Base-by-base conservation (phyloP, 2,888 invertebrate species). In the Theretra japonica region DNA sequence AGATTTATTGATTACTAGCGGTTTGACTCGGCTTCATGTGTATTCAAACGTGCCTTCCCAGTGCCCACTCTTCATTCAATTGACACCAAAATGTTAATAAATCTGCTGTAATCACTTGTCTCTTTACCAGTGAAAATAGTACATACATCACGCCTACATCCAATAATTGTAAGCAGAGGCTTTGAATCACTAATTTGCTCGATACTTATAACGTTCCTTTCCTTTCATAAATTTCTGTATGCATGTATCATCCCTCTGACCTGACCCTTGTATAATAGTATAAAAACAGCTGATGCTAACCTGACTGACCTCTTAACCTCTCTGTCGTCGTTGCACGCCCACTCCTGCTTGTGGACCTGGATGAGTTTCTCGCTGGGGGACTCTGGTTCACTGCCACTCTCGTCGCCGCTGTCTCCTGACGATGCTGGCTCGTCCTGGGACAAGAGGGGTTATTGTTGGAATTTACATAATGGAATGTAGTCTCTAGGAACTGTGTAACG, bases 371-470 rank as follows among this genome's bases (percentile, higher is more conserved):
- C 94, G 68, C 89, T 88, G 0, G 94, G 94, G 0, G 94, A 94
- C 81, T 95, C 95, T 0, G 93, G 93, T 60, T 94, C 94, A 72
- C 95, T 95, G 78, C 94, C 95, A 60, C 94, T 94, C 80, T 95
- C 95, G 72, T 95, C 95, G 0, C 94, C 94, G 60, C 95, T 95
- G 74, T 95, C 95, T 0, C 93, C 94, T n/a, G 92, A 94, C 0
- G 94, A 92, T 8, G 93, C 90, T 70, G 94, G 94, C 74, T 94
- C 94, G 56, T 94, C 93, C 95, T 95, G 85, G 0, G 77, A 82
- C 73, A 77, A 83, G 70, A 69, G 72, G 75, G 69, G 71, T n/a
- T 33, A 4, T 50, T 4, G 19, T 15, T 50, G 23, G 28, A 7
- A n/a, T 2, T 6, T 41, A 15, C 11, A 21, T 56, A 8, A n/a